These are phyloP conservation scores for Sminthopsis crassicaudata DNA, from an alignment of 2,113 vertebrate species.

Conservation along the genomic window DNA sequence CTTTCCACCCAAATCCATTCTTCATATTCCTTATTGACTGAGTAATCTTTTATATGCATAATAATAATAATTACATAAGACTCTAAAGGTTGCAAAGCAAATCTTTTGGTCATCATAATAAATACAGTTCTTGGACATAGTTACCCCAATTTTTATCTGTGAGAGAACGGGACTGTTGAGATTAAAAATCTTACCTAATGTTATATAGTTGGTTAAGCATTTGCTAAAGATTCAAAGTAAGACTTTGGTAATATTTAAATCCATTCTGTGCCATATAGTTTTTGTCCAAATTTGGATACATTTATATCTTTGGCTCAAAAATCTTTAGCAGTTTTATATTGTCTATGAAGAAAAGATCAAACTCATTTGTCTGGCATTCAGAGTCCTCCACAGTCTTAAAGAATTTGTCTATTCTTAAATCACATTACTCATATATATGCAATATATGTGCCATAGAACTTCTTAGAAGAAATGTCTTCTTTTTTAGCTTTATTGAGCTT, in stretches of 20 bases:
- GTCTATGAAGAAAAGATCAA: neutral
- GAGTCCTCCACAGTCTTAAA: neutral
- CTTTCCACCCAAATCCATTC: neutral
- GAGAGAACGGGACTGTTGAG: neutral
- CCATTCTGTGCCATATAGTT: neutral
- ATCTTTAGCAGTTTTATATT: neutral
- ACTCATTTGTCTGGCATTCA: neutral
- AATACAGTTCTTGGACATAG: rapidly evolving
- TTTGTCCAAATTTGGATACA: neutral
- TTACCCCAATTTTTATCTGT: neutral
- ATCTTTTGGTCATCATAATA: neutral
- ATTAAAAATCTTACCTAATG: neutral
- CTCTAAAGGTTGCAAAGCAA: neutral
- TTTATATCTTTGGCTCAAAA: neutral
- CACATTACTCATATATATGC: neutral
- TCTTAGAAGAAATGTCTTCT: neutral
- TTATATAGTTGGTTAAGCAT: neutral
- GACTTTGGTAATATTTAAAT: neutral
- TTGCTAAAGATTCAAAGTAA: neutral
- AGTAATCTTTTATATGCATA: too few species aligned
- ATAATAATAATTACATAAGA: too few species aligned
- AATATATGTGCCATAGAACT: neutral
- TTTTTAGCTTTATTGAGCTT: neutral
- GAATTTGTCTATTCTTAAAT: neutral
- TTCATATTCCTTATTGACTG: neutral